Evolutionary conservation across 2,888 invertebrate species (phyloP), one percentile per base, ranked within the genome.

Genomic region (Brachycybe producta): DNA sequence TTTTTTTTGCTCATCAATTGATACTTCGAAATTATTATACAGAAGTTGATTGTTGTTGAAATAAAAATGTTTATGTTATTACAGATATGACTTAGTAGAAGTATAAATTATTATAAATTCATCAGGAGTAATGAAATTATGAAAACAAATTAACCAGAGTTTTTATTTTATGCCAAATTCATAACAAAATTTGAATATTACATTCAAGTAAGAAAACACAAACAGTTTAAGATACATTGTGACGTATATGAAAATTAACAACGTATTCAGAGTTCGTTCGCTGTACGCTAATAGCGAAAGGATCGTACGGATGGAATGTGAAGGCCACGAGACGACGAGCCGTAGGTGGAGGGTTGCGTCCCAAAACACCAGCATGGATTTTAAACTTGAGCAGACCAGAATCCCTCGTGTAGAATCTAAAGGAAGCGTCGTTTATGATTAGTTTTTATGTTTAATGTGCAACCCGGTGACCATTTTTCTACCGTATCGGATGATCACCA

Each of bases 271-370:
- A 78, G 68, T 88, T 85, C 8, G 88, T 85, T 59, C 92, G 75
- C 66, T 95, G 94, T 7, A 94, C 87, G 61, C 91, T 92, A 56
- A 95, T 88, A 7, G 90, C 85, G 68, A 95, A 90, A 0, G 95
- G 95, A 69, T 95, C 92, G 13, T 81, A 84, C 0, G 95, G 95
- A 70, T 95, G 95, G 68, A 91, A 94, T 8, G 90, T 90, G 65
- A 92, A 95, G 17, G 94, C 90, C 4, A 92, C 91, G 13, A 94
- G 74, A 57, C 87, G 72, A 57, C 90, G 71, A 11, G 84, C 63
- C 28, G 63, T 57, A 5, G 78, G 78, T 8, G 80, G 76, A 24
- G 77, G 74, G 8, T 77, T 75, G 64, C 79, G 75, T 2, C 70
- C 69, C 34, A 73, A 67, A 55, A 75, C 71, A 0, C 80, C 80